Evolutionary conservation across 1,140 invertebrate species (phyloP).

Genomic region (Conus betulinus): DNA sequence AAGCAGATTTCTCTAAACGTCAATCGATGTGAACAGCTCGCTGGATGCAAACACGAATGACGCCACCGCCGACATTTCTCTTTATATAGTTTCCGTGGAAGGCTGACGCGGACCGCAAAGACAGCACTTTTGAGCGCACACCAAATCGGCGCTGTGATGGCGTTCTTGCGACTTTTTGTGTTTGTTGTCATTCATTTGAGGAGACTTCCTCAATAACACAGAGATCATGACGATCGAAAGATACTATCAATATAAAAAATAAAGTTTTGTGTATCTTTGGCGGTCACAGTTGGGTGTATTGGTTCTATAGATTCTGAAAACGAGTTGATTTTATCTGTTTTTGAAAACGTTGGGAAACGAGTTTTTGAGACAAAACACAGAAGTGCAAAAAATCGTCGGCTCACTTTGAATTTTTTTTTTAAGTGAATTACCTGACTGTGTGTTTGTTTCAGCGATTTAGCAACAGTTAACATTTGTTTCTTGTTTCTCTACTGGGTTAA

Average conservation of each 20-base stretch:
- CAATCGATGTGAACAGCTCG: background rate
- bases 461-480: background rate
- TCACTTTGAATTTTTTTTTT: background rate
- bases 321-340: background rate
- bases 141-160: no score
- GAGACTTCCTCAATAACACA: no score
- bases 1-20: background rate
- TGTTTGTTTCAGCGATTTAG: background rate
- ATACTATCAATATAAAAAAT: no score
- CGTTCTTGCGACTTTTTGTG: no score
- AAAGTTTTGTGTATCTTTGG: background rate
- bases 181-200: no score
- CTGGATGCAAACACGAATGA: no score
- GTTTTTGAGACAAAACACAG: background rate
- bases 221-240: no score
- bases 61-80: no score
- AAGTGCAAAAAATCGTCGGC: background rate
- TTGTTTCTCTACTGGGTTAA: background rate
- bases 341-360: background rate
- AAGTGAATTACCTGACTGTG: background rate
- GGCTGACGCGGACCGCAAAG: no score
- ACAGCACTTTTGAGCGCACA: no score
- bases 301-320: background rate
- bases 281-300: background rate
- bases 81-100: no score